Evolutionary conservation across 2,797 vertebrate species (phyloP).

Genomic region (Sebastes aleutianus): DNA sequence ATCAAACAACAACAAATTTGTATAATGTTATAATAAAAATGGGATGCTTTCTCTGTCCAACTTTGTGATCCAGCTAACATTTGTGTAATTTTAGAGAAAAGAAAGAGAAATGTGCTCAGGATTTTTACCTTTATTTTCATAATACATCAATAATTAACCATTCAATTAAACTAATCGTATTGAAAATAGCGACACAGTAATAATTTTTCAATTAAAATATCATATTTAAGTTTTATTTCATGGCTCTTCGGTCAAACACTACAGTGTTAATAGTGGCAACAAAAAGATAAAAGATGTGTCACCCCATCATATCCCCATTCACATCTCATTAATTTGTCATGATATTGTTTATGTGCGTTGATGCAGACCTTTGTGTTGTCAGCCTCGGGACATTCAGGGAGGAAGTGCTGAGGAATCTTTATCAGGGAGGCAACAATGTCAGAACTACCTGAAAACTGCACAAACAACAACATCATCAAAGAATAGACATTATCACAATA

Average conservation of each 20-base stretch:
- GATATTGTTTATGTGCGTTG: background rate
- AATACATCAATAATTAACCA: background rate
- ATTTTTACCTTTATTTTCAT: background rate
- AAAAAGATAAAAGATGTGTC: background rate
- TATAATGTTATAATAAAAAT: too few relatives aligned
- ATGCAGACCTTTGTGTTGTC: conserved; percentile 81
- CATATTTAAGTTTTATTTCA: background rate
- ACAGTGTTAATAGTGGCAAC: background rate
- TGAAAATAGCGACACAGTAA: background rate
- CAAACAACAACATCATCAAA: conserved; percentile 32
- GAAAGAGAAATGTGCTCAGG: background rate
- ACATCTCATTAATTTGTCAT: background rate
- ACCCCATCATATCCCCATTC: background rate
- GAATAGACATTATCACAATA: background rate
- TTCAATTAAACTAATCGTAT: background rate
- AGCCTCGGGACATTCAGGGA: conserved; percentile 75
- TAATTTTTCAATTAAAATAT: background rate
- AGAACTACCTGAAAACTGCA: conserved; percentile 85
- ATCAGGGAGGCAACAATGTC: conserved; percentile 85
- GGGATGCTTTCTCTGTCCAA: background rate
- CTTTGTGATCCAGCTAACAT: background rate
- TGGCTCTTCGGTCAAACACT: background rate
- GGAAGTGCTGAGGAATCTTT: conserved; percentile 89
- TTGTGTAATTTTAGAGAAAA: background rate
- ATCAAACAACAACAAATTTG: background rate